A percentile compares a stretch with the other conserved stretches of the same genome.
phyloP scores from a whole-genome alignment of 2,888 invertebrate species.

The Drosophila nr. perissopoda region DNA sequence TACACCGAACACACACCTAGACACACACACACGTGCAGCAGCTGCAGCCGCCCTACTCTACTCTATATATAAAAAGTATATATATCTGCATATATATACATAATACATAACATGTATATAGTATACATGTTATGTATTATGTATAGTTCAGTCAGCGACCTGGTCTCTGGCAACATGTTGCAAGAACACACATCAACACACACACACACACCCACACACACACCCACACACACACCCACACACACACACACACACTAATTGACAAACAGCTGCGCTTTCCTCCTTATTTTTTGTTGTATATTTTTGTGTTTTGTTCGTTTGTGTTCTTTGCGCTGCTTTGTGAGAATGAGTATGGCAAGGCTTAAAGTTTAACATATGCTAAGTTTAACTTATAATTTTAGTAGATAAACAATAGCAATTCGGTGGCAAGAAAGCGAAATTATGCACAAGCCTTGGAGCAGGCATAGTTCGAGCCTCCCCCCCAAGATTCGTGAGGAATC shows the following conservation, averaged over 20 bases:
- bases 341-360: constrained; percentile 37
- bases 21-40: constrained; percentile 23
- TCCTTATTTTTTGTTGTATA: constrained; percentile 53
- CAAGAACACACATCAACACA: constrained; percentile 55
- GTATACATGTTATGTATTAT: constrained; percentile 54
- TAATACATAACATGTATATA: constrained; percentile 48
- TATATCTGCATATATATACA: constrained; percentile 21
- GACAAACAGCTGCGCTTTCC: constrained; percentile 63
- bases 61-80: constrained; percentile 30
- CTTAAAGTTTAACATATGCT: constrained; percentile 60
- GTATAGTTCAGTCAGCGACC: constrained; percentile 55
- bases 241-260: constrained; percentile 29
- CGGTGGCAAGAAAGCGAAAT: constrained; percentile 51
- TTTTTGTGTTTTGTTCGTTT: constrained; percentile 57
- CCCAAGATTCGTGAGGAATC: neutral
- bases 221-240: no score
- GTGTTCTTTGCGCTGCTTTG: constrained; percentile 26
- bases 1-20: constrained; percentile 17
- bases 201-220: constrained; percentile 34
- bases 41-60: constrained; percentile 20
- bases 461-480: neutral
- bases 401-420: constrained; percentile 57
- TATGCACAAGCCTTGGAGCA: constrained; percentile 45
- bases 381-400: constrained; percentile 75
- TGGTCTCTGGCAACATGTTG: constrained; percentile 55